Evolutionary conservation across 2,797 vertebrate species (phyloP).

Genomic region (Vespertilio murinus): DNA sequence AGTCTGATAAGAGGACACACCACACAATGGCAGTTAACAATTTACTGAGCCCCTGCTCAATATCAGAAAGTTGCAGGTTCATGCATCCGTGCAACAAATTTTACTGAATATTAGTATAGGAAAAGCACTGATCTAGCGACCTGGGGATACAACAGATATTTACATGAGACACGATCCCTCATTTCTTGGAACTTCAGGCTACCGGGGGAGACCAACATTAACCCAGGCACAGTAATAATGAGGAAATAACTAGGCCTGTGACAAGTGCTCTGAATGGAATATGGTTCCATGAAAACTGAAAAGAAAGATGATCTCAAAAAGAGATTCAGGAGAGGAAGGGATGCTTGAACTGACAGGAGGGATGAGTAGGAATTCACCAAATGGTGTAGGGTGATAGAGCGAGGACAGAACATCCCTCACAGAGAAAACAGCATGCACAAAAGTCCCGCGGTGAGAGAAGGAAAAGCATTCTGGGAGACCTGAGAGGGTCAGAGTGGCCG

Average conservation of each 20-base stretch:
- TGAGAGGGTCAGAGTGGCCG: not conserved
- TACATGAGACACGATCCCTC: not conserved
- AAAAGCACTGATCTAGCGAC: slow-evolving; percentile 17
- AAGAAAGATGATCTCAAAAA: not conserved
- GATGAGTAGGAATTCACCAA: not conserved
- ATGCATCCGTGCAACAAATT: slow-evolving; percentile 34
- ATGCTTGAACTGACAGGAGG: not conserved
- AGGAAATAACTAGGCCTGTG: not conserved
- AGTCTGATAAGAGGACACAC: slow-evolving; percentile 48
- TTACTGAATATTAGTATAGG: slow-evolving; percentile 12
- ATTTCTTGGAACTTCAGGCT: slow-evolving; percentile 3
- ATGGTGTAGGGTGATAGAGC: not conserved
- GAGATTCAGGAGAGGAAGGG: not conserved
- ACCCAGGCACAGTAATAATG: not conserved
- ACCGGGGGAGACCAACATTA: not conserved
- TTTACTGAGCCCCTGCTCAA: slow-evolving; percentile 25
- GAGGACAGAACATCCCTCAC: not conserved
- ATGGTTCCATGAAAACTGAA: not conserved
- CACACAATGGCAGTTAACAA: slow-evolving; percentile 4
- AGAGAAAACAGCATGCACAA: not conserved
- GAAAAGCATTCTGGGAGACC: not conserved
- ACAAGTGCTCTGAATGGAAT: not conserved
- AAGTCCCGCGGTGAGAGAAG: not conserved
- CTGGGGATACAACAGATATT: not conserved
- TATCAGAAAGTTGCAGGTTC: slow-evolving; percentile 45